Evolutionary conservation across 2,113 vertebrate species (phyloP).

Genomic region (Montifringilla adamsi): DNA sequence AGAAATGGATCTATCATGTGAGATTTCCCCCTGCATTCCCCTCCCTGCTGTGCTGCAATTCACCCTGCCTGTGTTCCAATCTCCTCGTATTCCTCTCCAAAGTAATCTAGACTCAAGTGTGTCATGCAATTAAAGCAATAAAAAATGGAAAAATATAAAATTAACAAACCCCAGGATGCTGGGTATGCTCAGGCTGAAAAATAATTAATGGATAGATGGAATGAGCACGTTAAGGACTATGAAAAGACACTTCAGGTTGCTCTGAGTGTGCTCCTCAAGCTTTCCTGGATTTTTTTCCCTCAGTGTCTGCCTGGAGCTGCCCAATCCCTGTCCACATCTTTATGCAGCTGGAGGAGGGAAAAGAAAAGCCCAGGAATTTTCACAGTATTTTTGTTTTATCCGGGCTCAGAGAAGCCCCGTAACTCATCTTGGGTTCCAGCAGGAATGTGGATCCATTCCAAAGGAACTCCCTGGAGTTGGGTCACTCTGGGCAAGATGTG

Average conservation of each 20-base stretch:
- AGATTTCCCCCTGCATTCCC: neutral
- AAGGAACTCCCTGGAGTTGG: slow-evolving; percentile 62
- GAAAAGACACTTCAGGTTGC: neutral
- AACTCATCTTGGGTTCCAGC: slow-evolving; percentile 38
- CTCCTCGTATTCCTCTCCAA: neutral
- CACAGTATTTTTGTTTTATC: slow-evolving; percentile 38
- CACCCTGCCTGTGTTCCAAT: neutral
- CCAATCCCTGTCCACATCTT: neutral
- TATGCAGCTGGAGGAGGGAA: neutral
- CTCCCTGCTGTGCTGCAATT: neutral
- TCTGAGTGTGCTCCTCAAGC: neutral
- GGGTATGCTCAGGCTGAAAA: neutral
- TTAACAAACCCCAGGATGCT: neutral
- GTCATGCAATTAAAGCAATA: neutral
- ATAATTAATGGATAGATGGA: neutral
- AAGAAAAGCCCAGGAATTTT: slow-evolving; percentile 15
- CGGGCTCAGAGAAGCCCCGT: neutral
- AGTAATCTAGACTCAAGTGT: neutral
- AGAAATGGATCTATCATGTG: neutral
- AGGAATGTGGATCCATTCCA: slow-evolving; percentile 62
- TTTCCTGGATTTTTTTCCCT: neutral
- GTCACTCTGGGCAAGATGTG: slow-evolving; percentile 14
- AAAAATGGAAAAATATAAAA: neutral
- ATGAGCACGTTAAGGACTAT: accelerated
- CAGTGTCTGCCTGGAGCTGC: neutral